phyloP scores from a whole-genome alignment of 2,888 invertebrate genomes.

The Stenodema calcarata region DNA sequence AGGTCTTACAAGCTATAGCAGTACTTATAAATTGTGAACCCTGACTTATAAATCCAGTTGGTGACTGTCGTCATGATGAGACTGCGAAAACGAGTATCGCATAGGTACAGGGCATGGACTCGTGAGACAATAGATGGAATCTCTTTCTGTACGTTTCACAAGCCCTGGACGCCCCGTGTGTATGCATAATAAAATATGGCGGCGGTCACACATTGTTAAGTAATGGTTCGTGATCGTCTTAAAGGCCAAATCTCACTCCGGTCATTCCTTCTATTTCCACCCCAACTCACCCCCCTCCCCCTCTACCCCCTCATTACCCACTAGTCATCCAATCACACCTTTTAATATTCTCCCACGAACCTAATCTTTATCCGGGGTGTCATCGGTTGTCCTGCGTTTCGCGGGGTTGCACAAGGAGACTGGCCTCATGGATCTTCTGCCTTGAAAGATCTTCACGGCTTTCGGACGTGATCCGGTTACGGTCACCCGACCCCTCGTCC shows the following conservation, averaged over 20 bases:
- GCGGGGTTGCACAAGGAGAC: neutral
- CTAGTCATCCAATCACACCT: neutral
- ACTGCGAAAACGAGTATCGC: neutral
- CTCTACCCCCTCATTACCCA: neutral
- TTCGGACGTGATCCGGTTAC: neutral
- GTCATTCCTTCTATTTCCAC: slow-evolving; percentile 24
- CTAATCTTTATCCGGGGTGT: slow-evolving; percentile 13
- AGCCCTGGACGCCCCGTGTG: slow-evolving; percentile 23
- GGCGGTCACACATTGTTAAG: slow-evolving; percentile 48
- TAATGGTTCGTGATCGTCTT: slow-evolving; percentile 41
- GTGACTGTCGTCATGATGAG: neutral
- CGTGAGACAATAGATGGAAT: slow-evolving; percentile 37
- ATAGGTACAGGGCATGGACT: neutral
- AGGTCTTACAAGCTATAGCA: neutral
- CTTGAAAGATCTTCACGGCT: neutral
- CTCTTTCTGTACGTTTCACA: slow-evolving; percentile 33
- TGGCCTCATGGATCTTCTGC: neutral
- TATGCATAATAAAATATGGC: slow-evolving; percentile 48
- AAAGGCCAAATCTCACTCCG: slow-evolving; percentile 41
- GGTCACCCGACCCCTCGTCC: neutral
- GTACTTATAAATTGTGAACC: neutral
- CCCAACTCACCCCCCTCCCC: neutral
- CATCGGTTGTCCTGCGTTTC: neutral
- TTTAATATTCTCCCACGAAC: slow-evolving; percentile 30
- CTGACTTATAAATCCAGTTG: neutral